A percentile compares a stretch with the other conserved stretches of the same genome.
Evolutionary conservation across 2,113 vertebrate genomes (phyloP).

Genomic region (Tamias sibiricus): DNA sequence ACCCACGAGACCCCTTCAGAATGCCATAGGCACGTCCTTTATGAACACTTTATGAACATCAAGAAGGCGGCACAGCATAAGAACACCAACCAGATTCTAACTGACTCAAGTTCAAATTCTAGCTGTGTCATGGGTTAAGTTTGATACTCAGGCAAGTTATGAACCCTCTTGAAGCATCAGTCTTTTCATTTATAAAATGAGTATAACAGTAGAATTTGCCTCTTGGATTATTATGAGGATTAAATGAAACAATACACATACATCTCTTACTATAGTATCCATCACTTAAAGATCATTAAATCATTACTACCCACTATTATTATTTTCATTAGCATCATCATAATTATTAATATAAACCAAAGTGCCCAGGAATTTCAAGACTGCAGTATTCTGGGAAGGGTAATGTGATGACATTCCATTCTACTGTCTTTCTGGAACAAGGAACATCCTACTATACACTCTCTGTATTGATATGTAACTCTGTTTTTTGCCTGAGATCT

Average conservation of each 20-base stretch:
- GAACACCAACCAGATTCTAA: not conserved
- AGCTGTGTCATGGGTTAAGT: not conserved
- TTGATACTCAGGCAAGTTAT: not conserved
- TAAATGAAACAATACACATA: constrained; percentile 21
- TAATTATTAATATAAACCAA: not conserved
- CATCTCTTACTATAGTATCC: not conserved
- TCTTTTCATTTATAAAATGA: not conserved
- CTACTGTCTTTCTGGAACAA: not conserved
- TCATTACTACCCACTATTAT: not conserved
- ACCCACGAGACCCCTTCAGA: not conserved
- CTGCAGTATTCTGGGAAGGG: not conserved
- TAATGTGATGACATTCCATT: not conserved
- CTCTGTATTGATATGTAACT: not conserved
- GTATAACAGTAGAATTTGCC: not conserved
- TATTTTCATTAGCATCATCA: not conserved
- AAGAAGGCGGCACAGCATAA: not conserved
- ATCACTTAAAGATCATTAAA: constrained; percentile 19
- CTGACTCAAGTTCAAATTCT: not conserved
- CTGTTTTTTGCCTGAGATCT: not conserved
- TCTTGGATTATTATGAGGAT: not conserved
- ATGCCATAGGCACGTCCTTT: not conserved
- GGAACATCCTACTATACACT: not conserved
- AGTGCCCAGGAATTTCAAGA: not conserved
- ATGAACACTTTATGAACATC: not conserved
- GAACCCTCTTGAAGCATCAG: not conserved